A percentile compares a stretch with the other conserved stretches of the same genome.
phyloP scores from a whole-genome alignment of 1,140 invertebrate species.

The Listronotus bonariensis region DNA sequence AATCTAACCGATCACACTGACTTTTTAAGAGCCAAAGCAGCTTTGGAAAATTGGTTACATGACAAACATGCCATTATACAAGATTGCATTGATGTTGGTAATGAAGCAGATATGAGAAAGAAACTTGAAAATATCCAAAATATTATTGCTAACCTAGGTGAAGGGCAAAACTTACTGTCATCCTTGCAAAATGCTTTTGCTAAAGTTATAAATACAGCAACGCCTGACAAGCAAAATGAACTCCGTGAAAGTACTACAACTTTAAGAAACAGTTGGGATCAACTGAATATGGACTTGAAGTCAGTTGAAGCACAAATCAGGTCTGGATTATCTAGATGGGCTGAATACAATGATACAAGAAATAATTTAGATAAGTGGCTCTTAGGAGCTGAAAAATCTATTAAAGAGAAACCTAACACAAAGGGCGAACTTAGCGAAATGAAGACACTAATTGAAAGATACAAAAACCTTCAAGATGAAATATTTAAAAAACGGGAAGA shows the following conservation, averaged over 20 bases:
- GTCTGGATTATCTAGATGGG: slow-evolving; percentile 76
- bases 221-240: slow-evolving; percentile 77
- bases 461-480: slow-evolving; percentile 76
- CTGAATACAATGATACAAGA: slow-evolving; percentile 76
- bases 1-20: slow-evolving; percentile 87
- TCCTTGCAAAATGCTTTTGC: slow-evolving; percentile 81
- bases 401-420: slow-evolving; percentile 68
- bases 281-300: slow-evolving; percentile 79
- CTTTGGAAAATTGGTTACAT: slow-evolving; percentile 80
- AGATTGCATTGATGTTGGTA: slow-evolving; percentile 80
- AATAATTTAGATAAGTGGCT: slow-evolving; percentile 74
- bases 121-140: slow-evolving; percentile 80
- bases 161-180: slow-evolving; percentile 83
- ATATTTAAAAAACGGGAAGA: slow-evolving; percentile 74
- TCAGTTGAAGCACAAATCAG: slow-evolving; percentile 78
- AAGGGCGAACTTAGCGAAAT: slow-evolving; percentile 88
- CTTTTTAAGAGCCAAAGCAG: slow-evolving; percentile 82
- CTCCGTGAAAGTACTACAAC: slow-evolving; percentile 74
- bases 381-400: slow-evolving; percentile 64
- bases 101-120: slow-evolving; percentile 76
- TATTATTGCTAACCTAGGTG: slow-evolving; percentile 75
- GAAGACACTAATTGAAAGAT: slow-evolving; percentile 86
- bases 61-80: slow-evolving; percentile 77
- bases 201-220: slow-evolving; percentile 80
- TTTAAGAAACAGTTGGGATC: slow-evolving; percentile 80